Percentiles rank a stretch among this genome's conserved stretches.
Conservation (phyloP, 1,140 invertebrate genomes). For the Oscheius sp. region DNA sequence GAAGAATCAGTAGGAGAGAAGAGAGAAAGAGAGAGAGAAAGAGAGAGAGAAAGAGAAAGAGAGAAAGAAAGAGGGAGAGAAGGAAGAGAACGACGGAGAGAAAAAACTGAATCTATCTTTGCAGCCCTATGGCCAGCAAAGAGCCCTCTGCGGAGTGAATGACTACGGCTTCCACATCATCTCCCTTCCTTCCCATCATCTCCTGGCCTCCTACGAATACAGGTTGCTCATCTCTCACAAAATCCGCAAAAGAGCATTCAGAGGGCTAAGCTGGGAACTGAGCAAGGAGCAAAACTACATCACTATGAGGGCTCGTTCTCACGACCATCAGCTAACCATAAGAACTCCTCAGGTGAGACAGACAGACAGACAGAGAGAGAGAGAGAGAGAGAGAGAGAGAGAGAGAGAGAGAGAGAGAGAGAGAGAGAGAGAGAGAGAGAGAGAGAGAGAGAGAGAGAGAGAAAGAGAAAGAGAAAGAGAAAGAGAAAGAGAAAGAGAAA, state of each 20-base stretch:
- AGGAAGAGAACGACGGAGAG: too few species aligned
- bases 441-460: neutral
- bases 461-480: neutral
- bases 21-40: too few species aligned
- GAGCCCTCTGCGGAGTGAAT: neutral
- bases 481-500: neutral
- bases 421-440: constrained; percentile 4
- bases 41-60: too few species aligned
- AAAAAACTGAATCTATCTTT: neutral
- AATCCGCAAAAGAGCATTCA: neutral
- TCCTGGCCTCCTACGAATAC: neutral
- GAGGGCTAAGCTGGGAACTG: neutral
- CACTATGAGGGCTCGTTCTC: neutral
- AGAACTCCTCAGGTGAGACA: neutral
- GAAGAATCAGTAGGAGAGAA: too few species aligned
- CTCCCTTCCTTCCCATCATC: neutral
- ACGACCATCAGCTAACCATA: neutral
- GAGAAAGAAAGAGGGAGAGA: too few species aligned
- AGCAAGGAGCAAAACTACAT: neutral
- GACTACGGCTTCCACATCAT: neutral
- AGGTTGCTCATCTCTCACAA: neutral
- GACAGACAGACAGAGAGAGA: neutral
- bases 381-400: neutral
- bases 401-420: neutral
- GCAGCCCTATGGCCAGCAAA: neutral